Percentiles rank a stretch among this genome's conserved stretches.
phyloP scores from a whole-genome alignment of 2,113 vertebrate genomes.

The Nansenia antarctica region DNA sequence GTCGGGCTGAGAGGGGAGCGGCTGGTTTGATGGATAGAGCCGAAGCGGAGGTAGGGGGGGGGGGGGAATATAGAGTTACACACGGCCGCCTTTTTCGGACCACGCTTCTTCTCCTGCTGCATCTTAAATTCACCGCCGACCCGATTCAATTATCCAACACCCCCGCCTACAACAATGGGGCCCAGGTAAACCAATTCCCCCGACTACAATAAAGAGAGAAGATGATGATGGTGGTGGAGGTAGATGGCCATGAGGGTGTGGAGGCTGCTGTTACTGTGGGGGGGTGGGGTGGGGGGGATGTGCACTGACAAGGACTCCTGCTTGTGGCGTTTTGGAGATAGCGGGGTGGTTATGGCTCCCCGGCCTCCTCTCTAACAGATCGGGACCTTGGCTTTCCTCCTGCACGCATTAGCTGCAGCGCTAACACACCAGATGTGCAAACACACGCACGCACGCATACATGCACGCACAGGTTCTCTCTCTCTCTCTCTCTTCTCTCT shows the following conservation, averaged over 20 bases:
- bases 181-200: conserved; percentile 44
- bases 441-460: background rate
- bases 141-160: conserved; percentile 30
- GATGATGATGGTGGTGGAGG: conserved; percentile 1
- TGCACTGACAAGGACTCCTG: conserved; percentile 3
- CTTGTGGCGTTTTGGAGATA: conserved; percentile 1
- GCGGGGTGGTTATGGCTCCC: background rate
- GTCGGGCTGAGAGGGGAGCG: conserved; percentile 37
- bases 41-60: too few species aligned
- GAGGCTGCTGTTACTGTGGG: conserved; percentile 10
- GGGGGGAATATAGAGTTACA: conserved; percentile 51
- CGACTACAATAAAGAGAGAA: conserved; percentile 41
- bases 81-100: conserved; percentile 27
- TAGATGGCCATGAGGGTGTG: too few species aligned
- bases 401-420: background rate
- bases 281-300: background rate
- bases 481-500: too few species aligned
- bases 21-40: conserved; percentile 59
- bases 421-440: conserved; percentile 10
- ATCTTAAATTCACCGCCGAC: conserved; percentile 52
- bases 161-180: conserved; percentile 31
- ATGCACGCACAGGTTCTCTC: background rate
- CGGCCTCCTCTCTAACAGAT: conserved; percentile 5
- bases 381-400: background rate
- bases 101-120: conserved; percentile 4